Percentiles rank a stretch among this genome's conserved stretches.
Evolutionary conservation across 53 echinoderm and acorn worm genomes (phyloP).

Genomic region (Holothuria leucospilota): DNA sequence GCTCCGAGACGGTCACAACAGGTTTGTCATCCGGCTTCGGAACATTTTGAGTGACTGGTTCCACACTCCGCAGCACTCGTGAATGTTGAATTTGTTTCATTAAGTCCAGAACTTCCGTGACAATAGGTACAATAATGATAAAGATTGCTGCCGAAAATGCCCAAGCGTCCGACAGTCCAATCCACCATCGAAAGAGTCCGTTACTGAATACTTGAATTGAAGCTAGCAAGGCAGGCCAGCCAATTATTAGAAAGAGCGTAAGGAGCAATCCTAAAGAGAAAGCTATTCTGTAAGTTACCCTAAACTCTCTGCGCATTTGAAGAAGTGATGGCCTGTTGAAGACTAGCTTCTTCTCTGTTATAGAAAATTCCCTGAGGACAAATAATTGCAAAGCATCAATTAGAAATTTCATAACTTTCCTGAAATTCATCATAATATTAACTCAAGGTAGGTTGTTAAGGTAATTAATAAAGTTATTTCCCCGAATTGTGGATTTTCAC

Average conservation of each 20-base stretch:
- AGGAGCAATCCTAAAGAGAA: constrained; percentile 53
- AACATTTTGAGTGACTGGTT: background rate
- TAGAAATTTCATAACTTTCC: no score
- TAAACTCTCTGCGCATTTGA: constrained; percentile 81
- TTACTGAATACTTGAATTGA: constrained; percentile 59
- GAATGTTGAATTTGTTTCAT: constrained; percentile 59
- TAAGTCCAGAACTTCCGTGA: constrained; percentile 76
- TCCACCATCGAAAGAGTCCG: constrained; percentile 77
- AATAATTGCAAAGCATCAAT: background rate
- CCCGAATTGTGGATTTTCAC: no score
- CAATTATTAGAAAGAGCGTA: constrained; percentile 66
- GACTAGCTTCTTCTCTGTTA: constrained; percentile 83
- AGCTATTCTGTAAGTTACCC: constrained; percentile 65
- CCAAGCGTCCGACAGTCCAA: constrained; percentile 80
- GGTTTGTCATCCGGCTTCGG: background rate
- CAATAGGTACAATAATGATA: constrained; percentile 85
- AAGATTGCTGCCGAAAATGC: constrained; percentile 80
- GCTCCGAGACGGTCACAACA: constrained; percentile 27
- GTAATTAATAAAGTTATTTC: no score
- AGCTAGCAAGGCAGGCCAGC: constrained; percentile 83
- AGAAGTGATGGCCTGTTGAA: constrained; percentile 84
- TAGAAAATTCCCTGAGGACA: constrained; percentile 83
- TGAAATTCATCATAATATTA: no score
- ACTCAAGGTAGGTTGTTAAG: no score
- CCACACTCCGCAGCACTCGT: background rate